Base-by-base conservation (phyloP, 2,113 vertebrate genomes). In the Dascyllus trimaculatus region DNA sequence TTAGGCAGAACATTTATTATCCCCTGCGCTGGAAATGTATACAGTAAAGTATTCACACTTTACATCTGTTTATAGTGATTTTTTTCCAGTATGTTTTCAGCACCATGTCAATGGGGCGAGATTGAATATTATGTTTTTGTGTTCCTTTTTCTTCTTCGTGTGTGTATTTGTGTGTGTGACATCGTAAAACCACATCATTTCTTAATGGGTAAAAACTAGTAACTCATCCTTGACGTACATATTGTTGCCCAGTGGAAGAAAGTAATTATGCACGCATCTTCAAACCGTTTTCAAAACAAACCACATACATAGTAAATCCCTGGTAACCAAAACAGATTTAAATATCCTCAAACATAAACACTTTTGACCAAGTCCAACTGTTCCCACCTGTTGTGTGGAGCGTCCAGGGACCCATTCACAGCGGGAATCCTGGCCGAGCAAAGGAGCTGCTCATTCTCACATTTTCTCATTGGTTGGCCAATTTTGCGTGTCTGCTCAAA, bases 321-420 rank as follows among this genome's bases (percentile, higher is more conserved):
- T 58, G 56, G 74, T 58, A 80, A 74, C 76, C 40, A 43, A 58
- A 82, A 52, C 43, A 68, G 14, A 32, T 43, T 49, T 11, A 57
- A 35, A 54, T 56, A 60, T 35, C 22, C 11, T 48, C 21, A 38
- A 56, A 71, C 26, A 74, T 57, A 71, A 84, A 84, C 69, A 80
- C 69, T 53, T 58, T 18, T 59, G 58, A 73, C 32, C 24, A 64
- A 40, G n/a, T 59, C 62, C 78, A 75, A 72, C 71, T 71, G 72
- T 52, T 82, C 71, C 83, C 86, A 87, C 81, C 81, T 87, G 80
- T 57, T 71, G 25, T 15, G 40, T 45, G 8, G 29, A 45, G 59
- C 9, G 63, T 69, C 73, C 54, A 1, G 70, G 56, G 76, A 83
- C n/a, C 69, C 22, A 1, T 32, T 81, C 51, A 56, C 2, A 46